Evolutionary conservation across 2,113 vertebrate species (phyloP), one percentile per base, ranked within the genome.

Genomic region (Trogon melanurus): DNA sequence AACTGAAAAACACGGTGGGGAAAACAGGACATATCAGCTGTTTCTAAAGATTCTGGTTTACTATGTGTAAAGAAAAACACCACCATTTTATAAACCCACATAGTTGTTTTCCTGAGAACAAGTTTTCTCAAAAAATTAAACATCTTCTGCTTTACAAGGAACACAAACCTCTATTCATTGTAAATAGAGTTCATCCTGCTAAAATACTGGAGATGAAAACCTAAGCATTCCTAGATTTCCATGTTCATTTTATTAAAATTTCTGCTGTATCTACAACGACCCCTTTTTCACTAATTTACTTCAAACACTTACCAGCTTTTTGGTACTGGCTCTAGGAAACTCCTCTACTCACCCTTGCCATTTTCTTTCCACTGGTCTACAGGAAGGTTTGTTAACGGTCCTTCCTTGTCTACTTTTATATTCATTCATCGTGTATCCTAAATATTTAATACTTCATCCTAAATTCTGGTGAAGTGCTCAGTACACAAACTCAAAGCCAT

Each of bases 241-340:
- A 78, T 0, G 0, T 71, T 74, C 5, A 14, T 67, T 82, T 86
- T 73, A 74, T 26, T 21, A 4, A 36, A 78, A 34, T 34, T 48
- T 93, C 23, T 81, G 53, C 41, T 54, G 7, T 71, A 61, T 61
- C 61, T 78, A 9, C 34, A 94, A 79, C 60, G 32, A 93, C 23
- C 32, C 23, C 21, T 95, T 91, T 91, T 82, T 81, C 76, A 50
- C n/a, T 75, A 50, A 79, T 72, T 81, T 86, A 57, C 20, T 21
- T 69, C 38, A 69, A 87, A 69, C 14, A 36, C 4, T 84, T 86
- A 14, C 44, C 89, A 56, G 8, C 15, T 79, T 72, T 93, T 82
- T 87, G 70, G 30, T 82, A 82, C 23, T 25, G 76, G 22, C 64
- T 82, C 26, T 81, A 92, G 76, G 84, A 95, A 95, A 87, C 79